Evolutionary conservation across 2,113 vertebrate species (phyloP), one percentile per base, ranked within the genome.

Genomic region (Myotis davidii): DNA sequence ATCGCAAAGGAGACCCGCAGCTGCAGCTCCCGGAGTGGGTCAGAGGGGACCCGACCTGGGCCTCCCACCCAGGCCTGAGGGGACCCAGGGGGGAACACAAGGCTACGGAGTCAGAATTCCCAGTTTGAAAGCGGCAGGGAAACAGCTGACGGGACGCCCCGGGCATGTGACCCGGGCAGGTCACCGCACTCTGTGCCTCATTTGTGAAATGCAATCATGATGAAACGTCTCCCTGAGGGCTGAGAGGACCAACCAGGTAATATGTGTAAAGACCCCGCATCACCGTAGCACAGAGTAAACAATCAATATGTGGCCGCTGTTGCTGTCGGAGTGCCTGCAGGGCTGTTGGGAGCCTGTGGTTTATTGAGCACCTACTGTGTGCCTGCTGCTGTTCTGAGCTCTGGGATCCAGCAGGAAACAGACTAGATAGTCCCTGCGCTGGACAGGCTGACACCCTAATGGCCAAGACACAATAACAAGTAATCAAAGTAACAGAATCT

Each of bases 241-340:
- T 32, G 20, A 25, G 78, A 14, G 65, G 17, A 16, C 34, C 78
- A 0, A 1, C n/a, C 2, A 10, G 59, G 32, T 27, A 1, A 4
- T 12, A 2, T 1, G 17, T 27, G 32, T 13, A 5, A 23, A 74
- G 34, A 27, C 21, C 9, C 42, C 2, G 25, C 32, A 7, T 23
- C 0, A 9, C n/a, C 18, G 42, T 37, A 29, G 78, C 50, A 1
- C 37, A 0, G 37, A 12, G 37, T 2, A 3, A 37, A 37, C 77
- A 0, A 1, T 32, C 54, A 0, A 0, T 1, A 10, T 6, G 18
- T 16, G 8, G 37, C 1, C 6, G 3, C 64, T 45, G 0, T 6
- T 23, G 17, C 4, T 4, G 5, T 18, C 65, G 13, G 16, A 23
- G 16, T 7, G 18, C 18, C 32, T 29, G 77, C 25, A 61, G 59